Evolutionary conservation across 2,797 vertebrate genomes (phyloP).

Genomic region (Kryptopterus vitreolus): DNA sequence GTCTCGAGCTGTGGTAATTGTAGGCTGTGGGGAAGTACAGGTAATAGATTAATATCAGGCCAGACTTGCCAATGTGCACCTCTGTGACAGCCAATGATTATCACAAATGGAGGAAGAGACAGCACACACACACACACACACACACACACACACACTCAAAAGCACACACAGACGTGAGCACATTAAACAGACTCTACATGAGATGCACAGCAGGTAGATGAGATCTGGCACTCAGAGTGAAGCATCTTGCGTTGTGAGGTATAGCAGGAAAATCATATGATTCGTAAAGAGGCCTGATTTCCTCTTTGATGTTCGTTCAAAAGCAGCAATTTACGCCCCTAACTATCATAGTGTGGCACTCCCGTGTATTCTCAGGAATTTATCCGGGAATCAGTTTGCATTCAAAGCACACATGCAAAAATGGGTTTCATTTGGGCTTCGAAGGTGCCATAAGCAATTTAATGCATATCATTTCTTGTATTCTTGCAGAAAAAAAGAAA

Average conservation of each 20-base stretch:
- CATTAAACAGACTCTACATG: slow-evolving; percentile 33
- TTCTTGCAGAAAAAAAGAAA: not conserved
- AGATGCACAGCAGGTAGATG: slow-evolving; percentile 17
- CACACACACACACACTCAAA: slow-evolving; percentile 11
- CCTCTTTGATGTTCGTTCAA: slow-evolving; percentile 9
- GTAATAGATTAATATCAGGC: slow-evolving; percentile 79
- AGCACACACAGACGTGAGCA: not conserved
- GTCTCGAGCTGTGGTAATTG: slow-evolving; percentile 56
- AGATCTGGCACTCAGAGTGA: not conserved
- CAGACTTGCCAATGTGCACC: slow-evolving; percentile 62
- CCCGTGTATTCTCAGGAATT: not conserved
- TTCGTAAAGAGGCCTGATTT: slow-evolving; percentile 7
- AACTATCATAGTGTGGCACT: not conserved
- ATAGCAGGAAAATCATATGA: not conserved
- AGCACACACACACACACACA: slow-evolving; percentile 10
- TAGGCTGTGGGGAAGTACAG: slow-evolving; percentile 68
- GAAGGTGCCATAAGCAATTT: not conserved
- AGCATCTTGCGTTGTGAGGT: slow-evolving; percentile 1
- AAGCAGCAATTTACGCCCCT: slow-evolving; percentile 3
- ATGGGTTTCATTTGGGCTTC: not conserved
- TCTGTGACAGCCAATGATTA: slow-evolving; percentile 75
- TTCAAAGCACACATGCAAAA: slow-evolving; percentile 7
- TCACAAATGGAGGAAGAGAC: slow-evolving; percentile 64
- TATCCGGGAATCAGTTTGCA: not conserved
- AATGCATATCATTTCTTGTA: not conserved